Percentiles rank a stretch among this genome's conserved stretches.
phyloP scores from a whole-genome alignment of 2,888 invertebrate genomes.

The Galeruca laticollis region DNA sequence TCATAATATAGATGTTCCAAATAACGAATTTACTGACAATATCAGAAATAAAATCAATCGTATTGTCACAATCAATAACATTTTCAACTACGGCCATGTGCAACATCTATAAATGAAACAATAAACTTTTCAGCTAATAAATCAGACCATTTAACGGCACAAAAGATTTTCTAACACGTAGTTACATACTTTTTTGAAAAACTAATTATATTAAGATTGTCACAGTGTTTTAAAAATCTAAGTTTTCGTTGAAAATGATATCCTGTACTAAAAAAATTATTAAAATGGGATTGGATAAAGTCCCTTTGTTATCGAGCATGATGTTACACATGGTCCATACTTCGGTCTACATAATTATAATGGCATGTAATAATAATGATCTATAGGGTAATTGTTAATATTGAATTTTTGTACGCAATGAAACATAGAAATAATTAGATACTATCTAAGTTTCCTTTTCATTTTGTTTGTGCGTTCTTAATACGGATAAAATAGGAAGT shows the following conservation, averaged over 20 bases:
- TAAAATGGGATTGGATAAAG: too few species aligned
- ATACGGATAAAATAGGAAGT: conserved; percentile 68
- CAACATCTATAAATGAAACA: too few species aligned
- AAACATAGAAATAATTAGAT: conserved; percentile 55
- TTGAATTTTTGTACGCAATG: conserved; percentile 16
- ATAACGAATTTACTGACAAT: conserved; percentile 63
- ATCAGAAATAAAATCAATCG: conserved; percentile 48
- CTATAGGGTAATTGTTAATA: conserved; percentile 20
- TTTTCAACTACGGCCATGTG: not conserved
- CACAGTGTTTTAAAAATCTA: too few species aligned
- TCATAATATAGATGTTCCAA: conserved; percentile 33
- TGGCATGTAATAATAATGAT: conserved; percentile 17
- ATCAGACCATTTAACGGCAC: too few species aligned
- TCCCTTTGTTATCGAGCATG: not conserved
- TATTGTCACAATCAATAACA: conserved; percentile 49
- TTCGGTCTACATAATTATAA: conserved; percentile 25
- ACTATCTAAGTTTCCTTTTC: conserved; percentile 69
- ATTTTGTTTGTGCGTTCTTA: conserved; percentile 68
- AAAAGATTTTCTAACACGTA: too few species aligned
- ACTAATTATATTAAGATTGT: too few species aligned
- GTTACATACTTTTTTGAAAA: too few species aligned
- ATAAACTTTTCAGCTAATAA: too few species aligned
- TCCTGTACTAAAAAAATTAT: too few species aligned
- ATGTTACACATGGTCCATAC: conserved; percentile 16
- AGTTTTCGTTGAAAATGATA: too few species aligned